Evolutionary conservation across 92 coral and sea anemone species (phyloP).

Genomic region (Heliopora coerulea): DNA sequence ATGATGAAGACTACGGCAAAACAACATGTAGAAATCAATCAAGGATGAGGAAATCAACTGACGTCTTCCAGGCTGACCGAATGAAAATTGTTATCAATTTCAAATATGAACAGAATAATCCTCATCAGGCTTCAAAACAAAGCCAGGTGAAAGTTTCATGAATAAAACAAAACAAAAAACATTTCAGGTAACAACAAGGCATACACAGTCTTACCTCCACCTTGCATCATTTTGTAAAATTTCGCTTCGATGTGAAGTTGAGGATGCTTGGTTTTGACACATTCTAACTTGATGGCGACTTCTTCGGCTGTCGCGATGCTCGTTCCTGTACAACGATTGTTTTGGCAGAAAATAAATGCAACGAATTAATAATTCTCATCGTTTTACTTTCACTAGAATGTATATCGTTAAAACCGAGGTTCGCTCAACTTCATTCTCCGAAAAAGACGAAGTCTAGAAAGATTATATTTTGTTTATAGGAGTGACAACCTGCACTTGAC

Average conservation of each 20-base stretch:
- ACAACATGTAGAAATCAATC: too few relatives aligned
- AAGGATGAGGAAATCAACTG: too few relatives aligned
- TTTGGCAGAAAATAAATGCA: not conserved
- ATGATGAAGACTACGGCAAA: too few relatives aligned
- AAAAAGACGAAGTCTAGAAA: not conserved
- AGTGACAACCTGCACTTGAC: constrained; percentile 32
- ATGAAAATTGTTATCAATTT: too few relatives aligned
- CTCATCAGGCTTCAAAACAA: too few relatives aligned
- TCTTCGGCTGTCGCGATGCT: constrained; percentile 96
- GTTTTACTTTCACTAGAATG: not conserved
- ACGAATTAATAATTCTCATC: not conserved
- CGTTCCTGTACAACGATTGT: constrained; percentile 59
- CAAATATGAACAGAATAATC: too few relatives aligned
- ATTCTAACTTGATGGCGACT: constrained; percentile 97
- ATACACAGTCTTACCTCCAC: constrained; percentile 99
- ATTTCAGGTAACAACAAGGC: too few relatives aligned
- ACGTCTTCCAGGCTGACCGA: too few relatives aligned
- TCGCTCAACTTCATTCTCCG: not conserved
- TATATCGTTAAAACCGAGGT: not conserved
- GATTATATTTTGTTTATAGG: constrained; percentile 6
- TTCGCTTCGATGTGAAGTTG: constrained; percentile 98
- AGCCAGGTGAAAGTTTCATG: too few relatives aligned
- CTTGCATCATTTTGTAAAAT: constrained; percentile 99
- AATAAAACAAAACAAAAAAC: too few relatives aligned
- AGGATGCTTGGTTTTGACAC: constrained; percentile 98